Evolutionary conservation across 2,888 invertebrate species (phyloP).

Genomic region (Dicyrtoma fusca): DNA sequence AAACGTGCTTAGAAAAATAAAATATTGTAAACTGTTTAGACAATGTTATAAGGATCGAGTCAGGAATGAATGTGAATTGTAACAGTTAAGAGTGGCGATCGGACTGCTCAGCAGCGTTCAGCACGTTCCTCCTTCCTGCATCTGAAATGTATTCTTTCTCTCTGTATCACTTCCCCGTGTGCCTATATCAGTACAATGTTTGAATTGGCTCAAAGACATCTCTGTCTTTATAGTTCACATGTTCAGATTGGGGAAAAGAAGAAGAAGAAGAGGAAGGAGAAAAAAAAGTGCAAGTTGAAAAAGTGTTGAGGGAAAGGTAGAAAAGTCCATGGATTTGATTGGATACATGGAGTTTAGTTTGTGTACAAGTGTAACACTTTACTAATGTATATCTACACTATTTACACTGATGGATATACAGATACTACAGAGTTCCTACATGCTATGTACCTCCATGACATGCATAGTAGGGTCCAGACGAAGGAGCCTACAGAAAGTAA

Average conservation of each 20-base stretch:
- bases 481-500: too few species aligned
- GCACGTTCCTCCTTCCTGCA: background rate
- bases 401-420: too few species aligned
- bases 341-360: conserved; percentile 16
- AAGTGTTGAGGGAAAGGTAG: background rate
- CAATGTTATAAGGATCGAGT: conserved; percentile 1
- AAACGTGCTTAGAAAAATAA: conserved; percentile 47
- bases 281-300: conserved; percentile 5
- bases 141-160: conserved; percentile 4
- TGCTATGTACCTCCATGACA: too few species aligned
- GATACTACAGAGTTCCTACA: background rate
- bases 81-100: conserved; percentile 6
- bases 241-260: background rate
- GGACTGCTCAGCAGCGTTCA: background rate
- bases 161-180: background rate
- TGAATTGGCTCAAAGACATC: conserved; percentile 15
- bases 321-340: conserved; percentile 25
- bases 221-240: conserved; percentile 2
- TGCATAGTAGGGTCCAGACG: too few species aligned
- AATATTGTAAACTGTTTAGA: conserved; percentile 21
- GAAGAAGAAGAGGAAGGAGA: background rate
- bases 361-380: background rate
- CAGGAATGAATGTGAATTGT: conserved; percentile 20
- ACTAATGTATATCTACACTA: too few species aligned
- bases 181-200: background rate